Base-by-base conservation (phyloP, 2,888 invertebrate species). In the Nezara viridula region DNA sequence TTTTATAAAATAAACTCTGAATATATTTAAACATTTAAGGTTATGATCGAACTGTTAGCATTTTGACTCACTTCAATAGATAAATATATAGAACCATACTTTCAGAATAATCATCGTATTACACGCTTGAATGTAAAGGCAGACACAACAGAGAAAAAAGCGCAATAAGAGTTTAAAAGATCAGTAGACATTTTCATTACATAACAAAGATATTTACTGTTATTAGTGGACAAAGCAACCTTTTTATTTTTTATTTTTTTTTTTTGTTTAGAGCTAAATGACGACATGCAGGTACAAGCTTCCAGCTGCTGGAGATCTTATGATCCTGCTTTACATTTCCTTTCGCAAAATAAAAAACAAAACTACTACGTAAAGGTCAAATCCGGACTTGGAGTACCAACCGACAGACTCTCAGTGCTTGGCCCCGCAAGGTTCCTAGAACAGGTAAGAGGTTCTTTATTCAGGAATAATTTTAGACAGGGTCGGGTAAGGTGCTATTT, bases 401-500 rank as follows among this genome's bases (percentile, higher is more conserved):
- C 81, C 81, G 81, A 81, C 24, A 44, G 7, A 47, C 24, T n/a
- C 44, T 44, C 10, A 81, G 10, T 44, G 14, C 81, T n/a, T n/a
- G 6, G 19, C 10, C 44, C 44, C 4, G 37, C 66, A 37, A 81
- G 44, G 81, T 47, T 81, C 81, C 81, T 81, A 44, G 81, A 44
- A n/a, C 24, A 81, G 81, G 44, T 81, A 47, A 44, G 44, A 47
- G 14, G 12, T 81, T 47, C 44, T 81, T 81, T 81, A 81, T 81
- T 81, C 81, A 16, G 37, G 81, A 81, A 81, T 44, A 81, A 44
- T 81, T 81, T 81, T 81, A 81, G 81, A 40, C n/a, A 81, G 44
- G 44, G 81, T 6, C n/a, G 81, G n/a, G 81, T 81, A 81, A 81
- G 81, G 44, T 24, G 81, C 81, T 81, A 81, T 81, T 81, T 81